These are phyloP conservation scores for Cololabis saira DNA, from an alignment of 2,113 vertebrate genomes.

Conservation along the genomic window DNA sequence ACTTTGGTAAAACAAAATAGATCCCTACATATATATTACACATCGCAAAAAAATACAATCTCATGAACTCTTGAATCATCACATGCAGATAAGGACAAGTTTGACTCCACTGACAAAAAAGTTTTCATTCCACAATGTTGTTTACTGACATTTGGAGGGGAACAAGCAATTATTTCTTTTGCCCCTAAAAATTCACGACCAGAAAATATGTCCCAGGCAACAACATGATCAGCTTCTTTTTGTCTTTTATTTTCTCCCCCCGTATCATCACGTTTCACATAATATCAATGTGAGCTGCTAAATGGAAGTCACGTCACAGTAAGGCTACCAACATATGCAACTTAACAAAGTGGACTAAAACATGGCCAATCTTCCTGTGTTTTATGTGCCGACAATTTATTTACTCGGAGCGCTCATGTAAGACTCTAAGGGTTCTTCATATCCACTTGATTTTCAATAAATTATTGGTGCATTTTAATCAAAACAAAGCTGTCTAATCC, in stretches of 20 bases:
- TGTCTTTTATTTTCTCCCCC: not conserved
- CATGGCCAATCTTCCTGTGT: conserved; percentile 6
- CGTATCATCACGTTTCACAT: conserved; percentile 37
- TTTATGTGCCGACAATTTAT: not conserved
- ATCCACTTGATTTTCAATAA: not conserved
- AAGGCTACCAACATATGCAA: too few species aligned
- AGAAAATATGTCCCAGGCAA: conserved; percentile 24
- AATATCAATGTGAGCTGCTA: conserved; percentile 9
- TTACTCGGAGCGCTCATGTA: not conserved
- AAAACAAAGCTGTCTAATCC: not conserved
- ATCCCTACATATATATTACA: conserved; percentile 84
- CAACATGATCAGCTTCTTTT: conserved; percentile 35
- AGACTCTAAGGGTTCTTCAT: not conserved
- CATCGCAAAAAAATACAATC: conserved; percentile 78
- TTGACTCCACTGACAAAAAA: conserved; percentile 48
- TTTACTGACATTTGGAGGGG: conserved; percentile 46
- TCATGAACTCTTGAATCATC: conserved; percentile 68
- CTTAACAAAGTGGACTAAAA: not conserved
- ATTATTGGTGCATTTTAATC: not conserved
- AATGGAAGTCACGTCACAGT: conserved; percentile 24
- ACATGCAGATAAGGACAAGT: conserved; percentile 64
- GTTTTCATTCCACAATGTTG: conserved; percentile 53
- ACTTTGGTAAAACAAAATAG: conserved; percentile 86
- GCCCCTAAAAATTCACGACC: conserved; percentile 47
- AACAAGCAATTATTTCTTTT: conserved; percentile 26